Evolutionary conservation across 2,888 invertebrate genomes (phyloP).

Genomic region (Theodoxus fluviatilis): DNA sequence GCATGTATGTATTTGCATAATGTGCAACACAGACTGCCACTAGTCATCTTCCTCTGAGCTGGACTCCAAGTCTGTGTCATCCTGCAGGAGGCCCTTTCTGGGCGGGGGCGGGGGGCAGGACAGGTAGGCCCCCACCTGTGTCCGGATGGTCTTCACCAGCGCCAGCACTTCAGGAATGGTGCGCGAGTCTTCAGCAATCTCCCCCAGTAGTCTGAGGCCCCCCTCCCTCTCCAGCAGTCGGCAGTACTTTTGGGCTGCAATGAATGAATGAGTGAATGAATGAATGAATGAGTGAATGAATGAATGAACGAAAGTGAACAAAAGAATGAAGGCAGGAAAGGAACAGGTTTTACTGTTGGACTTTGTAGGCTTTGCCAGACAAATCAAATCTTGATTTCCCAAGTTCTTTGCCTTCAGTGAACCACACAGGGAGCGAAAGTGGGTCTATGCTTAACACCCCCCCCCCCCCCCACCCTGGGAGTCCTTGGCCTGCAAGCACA

Average conservation of each 20-base stretch:
- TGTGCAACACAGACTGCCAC: too few species aligned
- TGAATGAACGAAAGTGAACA: too few species aligned
- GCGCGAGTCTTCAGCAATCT: conserved; percentile 34
- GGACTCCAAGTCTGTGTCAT: not conserved
- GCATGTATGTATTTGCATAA: too few species aligned
- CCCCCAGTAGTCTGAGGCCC: conserved; percentile 78
- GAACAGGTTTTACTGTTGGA: not conserved
- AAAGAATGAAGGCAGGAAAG: not conserved
- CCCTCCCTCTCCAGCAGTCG: conserved; percentile 84
- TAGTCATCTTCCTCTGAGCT: not conserved
- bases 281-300: too few species aligned
- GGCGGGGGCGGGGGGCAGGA: not conserved
- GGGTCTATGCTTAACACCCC: too few species aligned
- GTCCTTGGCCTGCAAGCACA: too few species aligned
- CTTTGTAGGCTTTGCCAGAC: not conserved
- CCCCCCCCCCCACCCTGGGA: too few species aligned
- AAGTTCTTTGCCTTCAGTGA: too few species aligned
- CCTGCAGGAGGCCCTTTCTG: not conserved
- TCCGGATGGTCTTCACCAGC: conserved; percentile 38
- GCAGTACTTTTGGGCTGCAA: conserved; percentile 89
- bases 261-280: too few species aligned
- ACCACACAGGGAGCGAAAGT: too few species aligned
- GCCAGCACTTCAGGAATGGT: conserved; percentile 40
- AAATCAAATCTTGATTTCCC: too few species aligned
- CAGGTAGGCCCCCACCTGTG: conserved; percentile 23